A percentile compares a stretch with the other conserved stretches of the same genome.
phyloP scores from a whole-genome alignment of 64 coral and sea anemone species.

The Platygyra sinensis region DNA sequence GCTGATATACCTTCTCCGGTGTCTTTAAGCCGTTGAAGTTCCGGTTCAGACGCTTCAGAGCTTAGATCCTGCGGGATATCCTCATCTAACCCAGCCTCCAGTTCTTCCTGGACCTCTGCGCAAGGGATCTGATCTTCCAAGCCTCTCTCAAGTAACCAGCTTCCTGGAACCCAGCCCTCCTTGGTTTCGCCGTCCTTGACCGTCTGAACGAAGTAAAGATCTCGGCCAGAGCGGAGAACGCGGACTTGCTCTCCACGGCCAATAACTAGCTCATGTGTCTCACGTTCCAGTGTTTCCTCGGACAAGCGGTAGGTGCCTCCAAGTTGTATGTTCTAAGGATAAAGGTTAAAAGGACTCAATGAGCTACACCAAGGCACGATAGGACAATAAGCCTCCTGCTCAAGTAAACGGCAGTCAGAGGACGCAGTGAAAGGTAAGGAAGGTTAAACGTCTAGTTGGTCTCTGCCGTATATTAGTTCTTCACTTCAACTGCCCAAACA shows the following conservation, averaged over 20 bases:
- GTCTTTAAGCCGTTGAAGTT: slow-evolving; percentile 66
- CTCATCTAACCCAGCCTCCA: slow-evolving; percentile 36
- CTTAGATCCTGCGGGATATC: slow-evolving; percentile 68
- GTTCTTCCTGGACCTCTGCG: neutral
- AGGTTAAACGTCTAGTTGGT: no score
- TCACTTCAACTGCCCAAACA: no score
- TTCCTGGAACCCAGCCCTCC: slow-evolving; percentile 90
- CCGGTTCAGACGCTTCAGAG: slow-evolving; percentile 89
- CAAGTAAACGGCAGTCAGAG: no score
- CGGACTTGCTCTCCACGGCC: slow-evolving; percentile 76
- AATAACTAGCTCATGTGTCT: slow-evolving; percentile 71
- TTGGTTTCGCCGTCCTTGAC: slow-evolving; percentile 61
- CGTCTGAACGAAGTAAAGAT: slow-evolving; percentile 95
- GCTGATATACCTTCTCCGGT: slow-evolving; percentile 35
- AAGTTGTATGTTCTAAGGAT: slow-evolving; percentile 78
- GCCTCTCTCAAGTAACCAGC: slow-evolving; percentile 78
- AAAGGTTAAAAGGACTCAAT: neutral
- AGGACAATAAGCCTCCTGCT: no score
- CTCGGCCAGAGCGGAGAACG: slow-evolving; percentile 86
- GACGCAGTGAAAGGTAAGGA: no score
- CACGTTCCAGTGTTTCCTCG: slow-evolving; percentile 79
- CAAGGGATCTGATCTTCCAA: slow-evolving; percentile 46
- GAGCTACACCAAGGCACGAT: no score
- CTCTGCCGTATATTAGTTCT: no score
- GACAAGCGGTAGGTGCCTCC: slow-evolving; percentile 84